phyloP scores from a whole-genome alignment of 2,888 invertebrate species.

The Hecatera dysodea region DNA sequence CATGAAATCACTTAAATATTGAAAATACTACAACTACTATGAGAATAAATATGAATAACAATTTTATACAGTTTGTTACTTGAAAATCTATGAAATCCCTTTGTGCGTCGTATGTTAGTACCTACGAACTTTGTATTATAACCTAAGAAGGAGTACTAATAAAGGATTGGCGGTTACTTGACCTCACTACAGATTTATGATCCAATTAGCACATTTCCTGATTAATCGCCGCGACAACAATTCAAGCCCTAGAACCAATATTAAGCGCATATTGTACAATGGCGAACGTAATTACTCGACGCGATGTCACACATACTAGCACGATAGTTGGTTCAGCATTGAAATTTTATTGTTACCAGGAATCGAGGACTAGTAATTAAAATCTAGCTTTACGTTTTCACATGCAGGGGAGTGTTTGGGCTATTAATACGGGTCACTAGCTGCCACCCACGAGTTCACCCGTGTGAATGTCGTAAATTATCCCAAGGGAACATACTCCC shows the following conservation, averaged over 20 bases:
- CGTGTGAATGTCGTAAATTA: no score
- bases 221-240: slow-evolving; percentile 34
- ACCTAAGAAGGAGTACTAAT: not conserved
- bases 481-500: no score
- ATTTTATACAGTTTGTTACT: no score
- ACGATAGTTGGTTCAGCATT: not conserved
- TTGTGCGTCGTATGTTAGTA: not conserved
- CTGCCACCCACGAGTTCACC: no score
- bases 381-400: not conserved
- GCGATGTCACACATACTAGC: not conserved
- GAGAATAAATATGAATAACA: no score
- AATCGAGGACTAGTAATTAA: not conserved
- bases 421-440: no score
- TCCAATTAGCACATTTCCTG: slow-evolving; percentile 29
- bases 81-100: not conserved
- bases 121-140: not conserved
- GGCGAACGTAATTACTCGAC: slow-evolving; percentile 26
- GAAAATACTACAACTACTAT: no score
- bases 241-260: slow-evolving; percentile 9
- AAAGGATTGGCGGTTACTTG: not conserved
- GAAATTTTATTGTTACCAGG: not conserved
- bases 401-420: not conserved
- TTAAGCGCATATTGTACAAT: slow-evolving; percentile 24
- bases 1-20: no score
- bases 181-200: slow-evolving; percentile 25